Conservation (phyloP, 2,797 vertebrate species). For the Rhinoraja longicauda region DNA sequence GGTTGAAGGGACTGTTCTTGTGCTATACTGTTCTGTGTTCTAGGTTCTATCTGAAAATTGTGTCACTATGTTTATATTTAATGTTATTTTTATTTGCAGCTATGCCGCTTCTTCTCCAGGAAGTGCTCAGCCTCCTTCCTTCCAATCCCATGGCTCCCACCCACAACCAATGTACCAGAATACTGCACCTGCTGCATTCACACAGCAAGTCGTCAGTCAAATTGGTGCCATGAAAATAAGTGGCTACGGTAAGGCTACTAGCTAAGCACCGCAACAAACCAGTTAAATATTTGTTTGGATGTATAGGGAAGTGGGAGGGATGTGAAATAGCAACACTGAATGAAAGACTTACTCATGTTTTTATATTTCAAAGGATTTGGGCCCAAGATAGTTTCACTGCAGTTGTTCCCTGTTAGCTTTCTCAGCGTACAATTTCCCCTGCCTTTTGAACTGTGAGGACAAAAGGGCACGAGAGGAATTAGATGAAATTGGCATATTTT, state of each 20-base stretch:
- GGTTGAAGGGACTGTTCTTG: too few relatives aligned
- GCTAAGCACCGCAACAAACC: not conserved
- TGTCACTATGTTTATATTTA: not conserved
- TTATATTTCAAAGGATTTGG: not conserved
- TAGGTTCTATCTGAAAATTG: not conserved
- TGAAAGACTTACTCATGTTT: not conserved
- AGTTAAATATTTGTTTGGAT: not conserved
- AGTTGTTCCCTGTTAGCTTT: not conserved
- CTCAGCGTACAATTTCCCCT: constrained; percentile 5
- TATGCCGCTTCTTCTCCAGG: constrained; percentile 57
- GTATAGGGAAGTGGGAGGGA: too few relatives aligned
- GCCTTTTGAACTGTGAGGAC: not conserved
- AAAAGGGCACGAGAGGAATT: not conserved
- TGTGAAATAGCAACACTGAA: not conserved
- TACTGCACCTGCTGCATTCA: constrained; percentile 51
- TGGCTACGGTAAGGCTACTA: constrained; percentile 64
- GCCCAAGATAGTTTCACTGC: not conserved
- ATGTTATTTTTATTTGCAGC: constrained; percentile 50
- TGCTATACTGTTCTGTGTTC: not conserved
- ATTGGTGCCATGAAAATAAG: constrained; percentile 77
- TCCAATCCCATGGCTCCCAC: constrained; percentile 57
- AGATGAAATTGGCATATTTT: not conserved
- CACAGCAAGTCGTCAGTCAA: constrained; percentile 73
- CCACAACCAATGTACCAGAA: constrained; percentile 59
- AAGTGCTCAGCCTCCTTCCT: constrained; percentile 50